Evolutionary conservation across 1,140 invertebrate species (phyloP), one percentile per base, ranked within the genome.

Genomic region (Temnothorax nylanderi): DNA sequence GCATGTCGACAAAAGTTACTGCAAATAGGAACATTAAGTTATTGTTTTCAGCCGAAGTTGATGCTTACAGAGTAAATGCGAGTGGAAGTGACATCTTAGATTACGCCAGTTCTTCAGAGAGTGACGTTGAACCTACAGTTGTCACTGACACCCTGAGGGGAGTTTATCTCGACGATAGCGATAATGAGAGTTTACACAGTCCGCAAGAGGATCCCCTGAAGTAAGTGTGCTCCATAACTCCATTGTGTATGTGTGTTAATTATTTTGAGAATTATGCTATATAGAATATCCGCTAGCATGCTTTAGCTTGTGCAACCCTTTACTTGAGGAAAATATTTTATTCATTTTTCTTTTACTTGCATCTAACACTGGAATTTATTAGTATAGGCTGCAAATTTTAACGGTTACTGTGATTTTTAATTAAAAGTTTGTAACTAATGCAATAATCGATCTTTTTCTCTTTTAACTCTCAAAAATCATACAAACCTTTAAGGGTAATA

Each of bases 151-250:
- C 97, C 0, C 96, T 97, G 93, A 95, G 95, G 88, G 96, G 96
- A 89, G 95, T 96, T 69, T 97, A 97, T 90, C 96, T 96, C 26
- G 97, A 97, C 89, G 97, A 97, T 91, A 97, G 97, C 8, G 97
- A 97, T 90, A 96, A 97, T 91, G 98, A 98, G 93, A 98, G 97
- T 94, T 96, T 97, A 18, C 97, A 98, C 90, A 98, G 97, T 81
- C 96, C 97, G 81, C 96, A 97, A 88, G 97, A 98, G 91, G 97
- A 98, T 96, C 95, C 96, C 10, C 95, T 98, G 34, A 98, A 97
- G 97, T 98, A 96, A 95, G 95, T 94, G 87, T 74, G 72, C 18
- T 34, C 8, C 62, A 34, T 21, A 60, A 34, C 26, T 49, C 2
- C 2, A 41, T 10, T 60, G 13, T 44, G 3, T 47, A 0, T 44